phyloP scores from a whole-genome alignment of 1,140 invertebrate species.

The Drosophila micromelanica region DNA sequence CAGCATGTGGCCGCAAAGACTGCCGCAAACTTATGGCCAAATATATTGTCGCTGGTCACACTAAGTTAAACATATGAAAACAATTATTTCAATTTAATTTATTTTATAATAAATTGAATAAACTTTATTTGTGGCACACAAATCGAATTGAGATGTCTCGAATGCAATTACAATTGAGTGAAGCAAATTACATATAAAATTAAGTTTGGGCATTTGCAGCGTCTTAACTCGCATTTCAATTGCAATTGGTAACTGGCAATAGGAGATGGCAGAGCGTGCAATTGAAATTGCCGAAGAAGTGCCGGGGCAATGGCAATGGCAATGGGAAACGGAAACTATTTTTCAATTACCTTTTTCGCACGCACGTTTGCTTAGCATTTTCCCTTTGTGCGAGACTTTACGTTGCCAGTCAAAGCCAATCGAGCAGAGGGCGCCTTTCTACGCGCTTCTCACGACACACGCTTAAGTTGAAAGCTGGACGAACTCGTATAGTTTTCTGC shows the following conservation, averaged over 20 bases:
- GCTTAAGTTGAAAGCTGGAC: background rate
- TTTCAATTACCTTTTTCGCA: constrained; percentile 81
- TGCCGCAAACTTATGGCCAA: constrained; percentile 38
- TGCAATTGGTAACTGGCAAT: constrained; percentile 52
- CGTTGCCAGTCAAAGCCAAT: constrained; percentile 25
- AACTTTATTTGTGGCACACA: background rate
- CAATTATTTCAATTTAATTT: constrained; percentile 4
- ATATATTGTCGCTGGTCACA: constrained; percentile 50
- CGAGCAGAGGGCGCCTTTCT: background rate
- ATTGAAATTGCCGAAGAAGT: constrained; percentile 34
- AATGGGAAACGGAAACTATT: constrained; percentile 75
- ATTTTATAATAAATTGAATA: background rate
- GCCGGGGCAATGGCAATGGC: constrained; percentile 21
- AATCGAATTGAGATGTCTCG: constrained; percentile 9
- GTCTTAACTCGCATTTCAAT: constrained; percentile 45
- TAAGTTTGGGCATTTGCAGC: background rate
- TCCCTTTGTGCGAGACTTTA: constrained; percentile 52
- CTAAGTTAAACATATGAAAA: constrained; percentile 10
- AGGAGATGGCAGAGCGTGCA: constrained; percentile 42
- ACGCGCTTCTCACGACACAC: constrained; percentile 12
- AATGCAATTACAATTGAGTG: constrained; percentile 65
- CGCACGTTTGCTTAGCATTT: constrained; percentile 80
- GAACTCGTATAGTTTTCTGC: background rate
- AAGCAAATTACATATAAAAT: constrained; percentile 2
- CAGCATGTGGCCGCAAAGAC: constrained; percentile 20